Base-by-base conservation (phyloP, 2,888 invertebrate genomes). In the Copidosoma aretas region DNA sequence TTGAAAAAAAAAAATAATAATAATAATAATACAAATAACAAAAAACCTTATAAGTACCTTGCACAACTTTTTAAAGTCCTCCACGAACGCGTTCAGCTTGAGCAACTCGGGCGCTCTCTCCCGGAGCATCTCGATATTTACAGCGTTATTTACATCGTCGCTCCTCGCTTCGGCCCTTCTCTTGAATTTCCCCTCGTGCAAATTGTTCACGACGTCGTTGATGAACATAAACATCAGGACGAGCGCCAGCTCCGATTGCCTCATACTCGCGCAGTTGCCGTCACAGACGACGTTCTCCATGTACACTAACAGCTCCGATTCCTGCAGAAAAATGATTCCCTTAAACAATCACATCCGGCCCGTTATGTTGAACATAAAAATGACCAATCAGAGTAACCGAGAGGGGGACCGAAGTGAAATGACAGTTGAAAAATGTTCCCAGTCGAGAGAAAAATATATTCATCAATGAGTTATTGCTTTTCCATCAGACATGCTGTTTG, bases 251-350 rank as follows among this genome's bases (percentile, higher is more conserved):
- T 91, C 91, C 58, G 91, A 90, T 70, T 92, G 89, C 53, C 91
- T 86, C 67, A 90, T 89, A 82, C 89, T 91, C 49, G 90, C 90
- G 73, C 93, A 92, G 68, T 88, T 87, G 2, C 91, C 90, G 84
- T 93, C 91, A 78, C 93, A 91, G 71, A 89, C 87, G 56, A 92
- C 87, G 73, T 93, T 90, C 85, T 93, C 93, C 76, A 95, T 84
- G 73, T 90, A 86, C 76, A 90, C 89, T 73, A 88, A 86, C 64
- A 91, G 82, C 78, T 90, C 89, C 57, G 88, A 87, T 78, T 88
- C 88, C 87, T 89, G 80, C 1, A 62, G 53, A n/a, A 68, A 59
- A 66, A 39, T 24, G n/a, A n/a, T n/a, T n/a, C n/a, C n/a, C n/a
- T n/a, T n/a, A n/a, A n/a, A n/a, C n/a, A n/a, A n/a, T n/a, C n/a